phyloP scores from a whole-genome alignment of 1,140 invertebrate species.

The Camponotus floridanus region DNA sequence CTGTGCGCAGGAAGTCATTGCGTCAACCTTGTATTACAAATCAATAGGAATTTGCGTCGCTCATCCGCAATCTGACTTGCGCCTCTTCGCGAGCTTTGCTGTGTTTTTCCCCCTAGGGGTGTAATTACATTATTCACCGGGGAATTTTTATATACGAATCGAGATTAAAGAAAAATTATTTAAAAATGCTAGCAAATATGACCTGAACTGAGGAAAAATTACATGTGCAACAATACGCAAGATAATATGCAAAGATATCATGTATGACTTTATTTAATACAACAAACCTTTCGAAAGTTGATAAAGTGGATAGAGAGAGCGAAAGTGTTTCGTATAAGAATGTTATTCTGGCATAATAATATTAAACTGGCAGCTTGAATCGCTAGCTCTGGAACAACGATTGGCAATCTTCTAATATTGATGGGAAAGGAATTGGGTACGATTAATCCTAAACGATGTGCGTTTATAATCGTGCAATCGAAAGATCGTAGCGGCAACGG shows the following conservation, averaged over 20 bases:
- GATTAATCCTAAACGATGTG: too few relatives aligned
- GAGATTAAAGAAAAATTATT: too few relatives aligned
- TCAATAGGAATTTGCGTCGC: constrained; percentile 34
- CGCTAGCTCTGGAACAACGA: not conserved
- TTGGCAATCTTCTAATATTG: not conserved
- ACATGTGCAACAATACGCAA: not conserved
- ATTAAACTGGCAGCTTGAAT: not conserved
- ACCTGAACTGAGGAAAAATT: not conserved
- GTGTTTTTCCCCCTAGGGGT: not conserved
- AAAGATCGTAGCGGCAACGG: not conserved
- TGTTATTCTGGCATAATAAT: not conserved
- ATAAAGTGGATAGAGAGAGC: not conserved
- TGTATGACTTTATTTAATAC: not conserved
- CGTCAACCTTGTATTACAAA: constrained; percentile 7
- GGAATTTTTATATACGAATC: not conserved
- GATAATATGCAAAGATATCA: not conserved
- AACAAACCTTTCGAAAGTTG: not conserved
- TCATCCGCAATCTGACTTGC: not conserved
- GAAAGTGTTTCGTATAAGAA: not conserved
- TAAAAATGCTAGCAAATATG: not conserved
- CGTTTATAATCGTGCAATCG: not conserved
- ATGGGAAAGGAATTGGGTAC: not conserved
- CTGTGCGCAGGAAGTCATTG: constrained; percentile 28
- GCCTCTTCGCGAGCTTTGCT: not conserved
- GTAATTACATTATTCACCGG: not conserved